Conservation (phyloP, 2,113 vertebrate species). For the Sturnus vulgaris region DNA sequence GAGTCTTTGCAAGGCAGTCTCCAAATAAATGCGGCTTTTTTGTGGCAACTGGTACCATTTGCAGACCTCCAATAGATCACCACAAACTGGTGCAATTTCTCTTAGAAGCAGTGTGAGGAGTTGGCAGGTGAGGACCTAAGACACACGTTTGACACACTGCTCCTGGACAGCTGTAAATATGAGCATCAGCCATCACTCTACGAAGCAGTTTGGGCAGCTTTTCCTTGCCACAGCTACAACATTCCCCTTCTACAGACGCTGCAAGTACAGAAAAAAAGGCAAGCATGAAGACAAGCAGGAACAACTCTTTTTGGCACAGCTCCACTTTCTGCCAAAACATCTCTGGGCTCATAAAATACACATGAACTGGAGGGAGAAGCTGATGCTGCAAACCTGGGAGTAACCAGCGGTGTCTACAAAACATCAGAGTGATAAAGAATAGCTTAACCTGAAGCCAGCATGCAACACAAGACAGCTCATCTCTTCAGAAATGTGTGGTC, state of each 20-base stretch:
- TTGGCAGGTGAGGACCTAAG: neutral
- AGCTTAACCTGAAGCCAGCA: constrained; percentile 18
- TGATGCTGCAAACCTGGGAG: neutral
- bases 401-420: neutral
- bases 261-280: neutral
- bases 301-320: constrained; percentile 13
- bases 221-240: neutral
- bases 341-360: constrained; percentile 27
- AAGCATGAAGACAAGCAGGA: constrained; percentile 26
- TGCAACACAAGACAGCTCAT: neutral
- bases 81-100: neutral
- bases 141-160: neutral
- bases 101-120: neutral
- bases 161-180: neutral
- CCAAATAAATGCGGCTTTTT: neutral
- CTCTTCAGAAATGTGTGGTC: neutral
- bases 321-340: neutral
- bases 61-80: neutral
- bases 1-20: neutral
- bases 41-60: neutral
- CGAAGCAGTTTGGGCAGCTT: neutral
- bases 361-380: constrained; percentile 1
- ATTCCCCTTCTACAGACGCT: neutral
- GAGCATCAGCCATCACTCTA: neutral
- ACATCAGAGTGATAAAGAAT: neutral